Evolutionary conservation across 2,888 invertebrate species (phyloP).

Genomic region (Lepidonotus clava): DNA sequence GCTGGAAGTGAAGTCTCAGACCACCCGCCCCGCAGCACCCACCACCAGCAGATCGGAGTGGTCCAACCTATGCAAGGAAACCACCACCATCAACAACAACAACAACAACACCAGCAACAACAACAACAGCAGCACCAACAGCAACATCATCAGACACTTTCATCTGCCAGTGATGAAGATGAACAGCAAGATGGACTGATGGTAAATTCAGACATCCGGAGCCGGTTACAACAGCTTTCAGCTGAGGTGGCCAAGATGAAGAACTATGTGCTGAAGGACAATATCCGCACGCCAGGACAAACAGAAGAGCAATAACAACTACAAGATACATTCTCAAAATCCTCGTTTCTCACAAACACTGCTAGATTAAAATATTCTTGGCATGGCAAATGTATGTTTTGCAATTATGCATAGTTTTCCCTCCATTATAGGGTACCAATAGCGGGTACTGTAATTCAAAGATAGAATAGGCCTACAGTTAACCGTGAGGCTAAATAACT

Average conservation of each 20-base stretch:
- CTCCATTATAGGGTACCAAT: no score
- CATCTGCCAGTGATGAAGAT: conserved; percentile 21
- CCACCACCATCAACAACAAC: neutral
- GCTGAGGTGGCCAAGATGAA: conserved; percentile 54
- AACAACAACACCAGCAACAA: conserved; percentile 21
- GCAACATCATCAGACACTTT: conserved; percentile 33
- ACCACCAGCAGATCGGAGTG: conserved; percentile 29
- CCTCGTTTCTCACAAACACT: no score
- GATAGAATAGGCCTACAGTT: no score
- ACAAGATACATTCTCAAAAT: no score
- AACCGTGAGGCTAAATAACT: no score
- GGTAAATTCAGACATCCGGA: conserved; percentile 31
- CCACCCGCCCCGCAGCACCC: neutral
- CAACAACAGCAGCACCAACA: conserved; percentile 16
- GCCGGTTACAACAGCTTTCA: conserved; percentile 23
- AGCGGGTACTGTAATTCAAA: no score
- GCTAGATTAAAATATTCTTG: no score
- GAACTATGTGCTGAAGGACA: conserved; percentile 51
- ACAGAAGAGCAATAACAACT: neutral
- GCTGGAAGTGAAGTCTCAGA: neutral
- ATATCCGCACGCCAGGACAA: neutral
- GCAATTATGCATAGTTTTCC: no score
- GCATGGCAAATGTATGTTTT: no score
- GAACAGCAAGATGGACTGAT: neutral
- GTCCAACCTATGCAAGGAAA: conserved; percentile 17